These are phyloP conservation scores for Otolemur garnettii DNA, from an alignment of 2,113 vertebrate species.

Conservation along the genomic window DNA sequence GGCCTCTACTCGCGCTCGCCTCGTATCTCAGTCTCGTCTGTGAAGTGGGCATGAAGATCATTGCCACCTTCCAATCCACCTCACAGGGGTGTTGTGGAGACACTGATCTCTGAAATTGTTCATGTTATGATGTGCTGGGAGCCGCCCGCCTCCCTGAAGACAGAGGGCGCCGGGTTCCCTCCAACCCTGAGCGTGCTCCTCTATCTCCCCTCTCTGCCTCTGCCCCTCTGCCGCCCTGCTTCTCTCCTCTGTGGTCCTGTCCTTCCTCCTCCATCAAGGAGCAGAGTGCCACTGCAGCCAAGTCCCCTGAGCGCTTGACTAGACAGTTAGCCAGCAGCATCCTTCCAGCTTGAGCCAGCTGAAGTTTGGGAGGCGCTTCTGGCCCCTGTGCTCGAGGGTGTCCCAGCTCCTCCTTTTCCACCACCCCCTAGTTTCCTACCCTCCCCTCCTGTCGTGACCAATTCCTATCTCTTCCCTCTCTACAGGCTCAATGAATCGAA, in stretches of 20 bases:
- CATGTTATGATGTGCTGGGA: slow-evolving; percentile 76
- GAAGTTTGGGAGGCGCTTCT: neutral
- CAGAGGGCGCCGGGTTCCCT: neutral
- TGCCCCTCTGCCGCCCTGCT: neutral
- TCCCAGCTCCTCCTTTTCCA: neutral
- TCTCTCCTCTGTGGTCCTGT: neutral
- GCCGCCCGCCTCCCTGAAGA: slow-evolving; percentile 37
- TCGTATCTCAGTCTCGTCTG: slow-evolving; percentile 82
- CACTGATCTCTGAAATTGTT: slow-evolving; percentile 75
- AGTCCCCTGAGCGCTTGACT: slow-evolving; percentile 46
- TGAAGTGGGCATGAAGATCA: slow-evolving; percentile 83
- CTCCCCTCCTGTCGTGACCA: slow-evolving; percentile 71
- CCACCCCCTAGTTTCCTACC: neutral
- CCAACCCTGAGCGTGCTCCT: neutral
- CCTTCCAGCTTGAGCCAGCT: slow-evolving; percentile 11
- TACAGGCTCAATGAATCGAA: slow-evolving; percentile 88
- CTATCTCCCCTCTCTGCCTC: neutral
- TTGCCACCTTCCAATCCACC: slow-evolving; percentile 85
- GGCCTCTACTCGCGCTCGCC: slow-evolving; percentile 29
- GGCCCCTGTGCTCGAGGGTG: neutral
- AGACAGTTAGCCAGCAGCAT: slow-evolving; percentile 42
- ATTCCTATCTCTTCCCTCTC: slow-evolving; percentile 84
- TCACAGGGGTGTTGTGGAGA: slow-evolving; percentile 87
- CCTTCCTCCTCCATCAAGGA: slow-evolving; percentile 27
- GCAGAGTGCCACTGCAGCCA: slow-evolving; percentile 57